Evolutionary conservation across 2,888 invertebrate species (phyloP).

Genomic region (Hemaris fuciformis): DNA sequence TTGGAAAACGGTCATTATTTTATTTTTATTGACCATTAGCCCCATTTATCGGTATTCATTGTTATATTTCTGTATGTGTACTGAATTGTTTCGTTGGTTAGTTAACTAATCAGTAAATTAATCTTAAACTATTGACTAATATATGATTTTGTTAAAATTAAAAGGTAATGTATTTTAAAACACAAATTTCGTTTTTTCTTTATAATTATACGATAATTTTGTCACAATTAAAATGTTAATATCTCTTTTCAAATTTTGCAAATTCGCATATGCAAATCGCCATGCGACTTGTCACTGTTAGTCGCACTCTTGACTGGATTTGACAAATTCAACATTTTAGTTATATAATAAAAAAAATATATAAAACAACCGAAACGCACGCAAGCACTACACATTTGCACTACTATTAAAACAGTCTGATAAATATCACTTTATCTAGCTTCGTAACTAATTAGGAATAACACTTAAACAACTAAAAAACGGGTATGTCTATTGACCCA

Average conservation of each 20-base stretch:
- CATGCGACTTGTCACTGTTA: not conserved
- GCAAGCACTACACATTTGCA: not conserved
- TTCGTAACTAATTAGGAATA: not conserved
- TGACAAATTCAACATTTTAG: not conserved
- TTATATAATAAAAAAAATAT: not conserved
- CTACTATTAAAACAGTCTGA: conserved; percentile 1
- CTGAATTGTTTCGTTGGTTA: no score
- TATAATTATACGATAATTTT: no score
- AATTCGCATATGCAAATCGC: conserved; percentile 2
- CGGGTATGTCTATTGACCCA: not conserved
- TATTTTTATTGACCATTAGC: no score
- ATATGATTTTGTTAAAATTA: no score
- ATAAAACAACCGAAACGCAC: not conserved
- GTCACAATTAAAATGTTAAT: no score
- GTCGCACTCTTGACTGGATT: not conserved
- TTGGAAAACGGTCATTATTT: no score
- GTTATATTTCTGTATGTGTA: no score
- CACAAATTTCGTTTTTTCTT: no score
- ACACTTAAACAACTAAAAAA: not conserved
- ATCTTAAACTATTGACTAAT: no score
- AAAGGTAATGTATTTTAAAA: no score
- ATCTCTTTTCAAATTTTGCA: not conserved
- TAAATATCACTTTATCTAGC: not conserved
- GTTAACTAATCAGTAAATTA: no score
- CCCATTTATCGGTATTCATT: no score